Base-by-base conservation (phyloP, 2,888 invertebrate species). In the Acrobasis suavella region DNA sequence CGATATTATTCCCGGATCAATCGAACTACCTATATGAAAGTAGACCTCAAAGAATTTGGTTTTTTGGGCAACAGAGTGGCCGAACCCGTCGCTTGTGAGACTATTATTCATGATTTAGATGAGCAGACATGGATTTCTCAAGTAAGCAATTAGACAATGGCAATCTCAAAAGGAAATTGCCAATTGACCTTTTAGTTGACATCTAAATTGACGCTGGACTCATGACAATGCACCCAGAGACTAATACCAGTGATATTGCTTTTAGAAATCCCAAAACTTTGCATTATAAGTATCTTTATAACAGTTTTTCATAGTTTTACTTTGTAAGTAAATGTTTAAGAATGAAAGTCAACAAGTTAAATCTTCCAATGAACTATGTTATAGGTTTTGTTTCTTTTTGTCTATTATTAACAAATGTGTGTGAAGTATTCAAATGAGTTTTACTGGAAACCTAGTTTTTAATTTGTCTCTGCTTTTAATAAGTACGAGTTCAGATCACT, bases 171-270 rank as follows among this genome's bases (percentile, higher is more conserved):
- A 89, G 91, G 91, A 91, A 87, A 91, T 89, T 88, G 86, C 69
- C 87, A 91, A 90, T 92, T 92, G 89, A 92, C 91, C 90, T 77
- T 69, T 68, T 78, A 80, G 74, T 87, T 91, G 89, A 91, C 87
- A 85, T 82, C 76, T 83, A 76, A 89, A 91, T 88, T 88, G 80
- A 76, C 70, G 74, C 69, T 75, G 69, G 74, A 69, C 64, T 62
- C 60, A 63, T 65, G 63, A 8, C 56, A 56, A 56, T 56, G 42
- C 56, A 56, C 42, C 42, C 42, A 8, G 42, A 42, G 16, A 14
- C 6, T 56, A 17, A 42, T 39, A 55, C 16, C 16, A 15, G 39
- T 55, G 16, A 55, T 16, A 39, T 16, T 52, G 46, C n/a, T 46
- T 14, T n/a, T 46, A 6, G 10, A 14, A 42, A 10, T 42, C 14